Base-by-base conservation (phyloP, 2,113 vertebrate species). In the Gavia stellata region DNA sequence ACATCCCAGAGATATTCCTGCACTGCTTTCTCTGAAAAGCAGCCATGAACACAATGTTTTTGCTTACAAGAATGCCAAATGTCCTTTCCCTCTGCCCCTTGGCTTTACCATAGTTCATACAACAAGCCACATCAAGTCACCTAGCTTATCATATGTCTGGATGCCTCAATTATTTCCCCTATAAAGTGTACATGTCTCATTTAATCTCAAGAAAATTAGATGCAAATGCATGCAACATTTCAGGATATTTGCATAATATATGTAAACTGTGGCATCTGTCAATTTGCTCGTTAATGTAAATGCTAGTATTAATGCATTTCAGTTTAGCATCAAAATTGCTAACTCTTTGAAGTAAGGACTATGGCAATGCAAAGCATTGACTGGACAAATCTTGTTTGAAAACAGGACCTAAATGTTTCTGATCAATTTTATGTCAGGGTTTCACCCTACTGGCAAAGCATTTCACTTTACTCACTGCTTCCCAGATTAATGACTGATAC, bases 251-350 rank as follows among this genome's bases (percentile, higher is more conserved):
- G 38, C 86, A 97, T 98, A 97, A 96, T 95, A 72, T 84, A 91
- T 91, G 82, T 96, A 96, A 97, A 95, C 67, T 93, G 72, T 96
- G 96, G 91, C 92, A 95, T 97, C 80, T 95, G 94, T 93, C 97
- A 97, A 94, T 97, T 97, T 97, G 80, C 52, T 97, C 95, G 68
- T 92, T 95, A 95, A 96, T 96, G 86, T 88, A 96, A 97, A 97
- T 71, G 95, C 81, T 95, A 97, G 97, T 96, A 95, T 96, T 94
- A 94, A 94, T 0, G 14, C 81, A 79, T 91, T 97, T 96, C 77
- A 89, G 74, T 81, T 89, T 92, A 97, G 67, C 79, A 82, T 86
- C 81, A 91, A 90, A 96, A 95, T 49, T 5, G 7, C 74, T 88
- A 95, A 84, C 31, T 49, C 90, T 96, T 96, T 94, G 91, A 97